Percentiles rank a stretch among this genome's conserved stretches.
Conservation (phyloP, 2,888 invertebrate species). For the Phanerotoma sp. region DNA sequence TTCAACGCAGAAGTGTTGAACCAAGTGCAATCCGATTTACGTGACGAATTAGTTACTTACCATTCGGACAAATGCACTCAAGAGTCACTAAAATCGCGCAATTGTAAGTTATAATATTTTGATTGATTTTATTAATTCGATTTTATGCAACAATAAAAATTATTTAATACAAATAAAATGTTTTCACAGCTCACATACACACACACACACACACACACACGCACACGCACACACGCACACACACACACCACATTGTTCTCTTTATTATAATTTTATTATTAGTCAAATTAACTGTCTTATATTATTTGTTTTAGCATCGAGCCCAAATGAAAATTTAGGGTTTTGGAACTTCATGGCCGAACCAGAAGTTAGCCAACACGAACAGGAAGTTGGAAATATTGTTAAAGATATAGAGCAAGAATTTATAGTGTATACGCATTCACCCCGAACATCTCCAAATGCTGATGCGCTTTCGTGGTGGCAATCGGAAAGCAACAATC, state of each 20-base stretch:
- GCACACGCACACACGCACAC: too few species aligned
- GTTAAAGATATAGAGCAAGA: constrained; percentile 8
- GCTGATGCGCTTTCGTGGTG: constrained; percentile 2
- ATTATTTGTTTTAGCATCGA: not conserved
- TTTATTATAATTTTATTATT: too few species aligned
- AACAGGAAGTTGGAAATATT: not conserved
- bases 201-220: too few species aligned
- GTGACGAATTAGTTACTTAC: not conserved
- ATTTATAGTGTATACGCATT: constrained; percentile 1
- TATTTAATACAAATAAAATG: too few species aligned
- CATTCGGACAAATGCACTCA: not conserved
- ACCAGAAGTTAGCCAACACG: not conserved
- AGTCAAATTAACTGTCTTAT: too few species aligned
- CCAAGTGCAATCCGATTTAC: not conserved
- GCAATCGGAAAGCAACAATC: not conserved
- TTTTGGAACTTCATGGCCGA: constrained; percentile 13
- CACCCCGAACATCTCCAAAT: not conserved
- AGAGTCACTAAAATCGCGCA: not conserved
- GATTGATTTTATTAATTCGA: not conserved
- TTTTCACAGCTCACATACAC: too few species aligned
- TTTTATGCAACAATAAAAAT: too few species aligned
- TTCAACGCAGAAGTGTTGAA: constrained; percentile 2
- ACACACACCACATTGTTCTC: too few species aligned
- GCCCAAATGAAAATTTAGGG: not conserved
- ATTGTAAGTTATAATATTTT: not conserved